These are phyloP conservation scores for Epizoanthus stellaris DNA, from an alignment of 92 coral and sea anemone species.

Conservation along the genomic window DNA sequence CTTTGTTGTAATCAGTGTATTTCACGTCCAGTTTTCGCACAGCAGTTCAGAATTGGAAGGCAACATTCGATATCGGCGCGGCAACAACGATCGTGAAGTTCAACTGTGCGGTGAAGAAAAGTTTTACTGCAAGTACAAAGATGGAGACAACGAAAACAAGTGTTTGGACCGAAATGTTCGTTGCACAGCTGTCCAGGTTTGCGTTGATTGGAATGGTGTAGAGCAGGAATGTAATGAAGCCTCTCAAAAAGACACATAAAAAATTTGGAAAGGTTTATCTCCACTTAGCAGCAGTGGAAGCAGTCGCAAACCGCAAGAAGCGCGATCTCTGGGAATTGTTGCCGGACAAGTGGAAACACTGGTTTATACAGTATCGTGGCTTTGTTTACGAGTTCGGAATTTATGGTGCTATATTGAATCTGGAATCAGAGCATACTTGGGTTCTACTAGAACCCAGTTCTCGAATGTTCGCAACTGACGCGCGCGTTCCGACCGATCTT, in stretches of 20 bases:
- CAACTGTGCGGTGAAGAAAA: not conserved
- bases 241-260: slow-evolving; percentile 26
- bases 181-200: slow-evolving; percentile 32
- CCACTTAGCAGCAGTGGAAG: not conserved
- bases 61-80: not conserved
- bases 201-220: slow-evolving; percentile 14
- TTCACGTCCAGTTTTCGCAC: not conserved
- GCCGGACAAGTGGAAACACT: no score
- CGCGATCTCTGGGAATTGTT: no score
- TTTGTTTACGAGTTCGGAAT: slow-evolving; percentile 59
- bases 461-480: no score
- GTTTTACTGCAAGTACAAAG: slow-evolving; percentile 32
- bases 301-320: slow-evolving; percentile 29
- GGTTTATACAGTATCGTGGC: slow-evolving; percentile 60
- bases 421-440: no score
- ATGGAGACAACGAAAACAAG: no score
- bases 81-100: no score
- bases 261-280: slow-evolving; percentile 11
- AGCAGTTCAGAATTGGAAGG: not conserved
- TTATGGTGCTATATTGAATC: no score
- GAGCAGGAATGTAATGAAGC: slow-evolving; percentile 43
- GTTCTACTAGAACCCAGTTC: no score
- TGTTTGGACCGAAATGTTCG: slow-evolving; percentile 27
- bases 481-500: no score
- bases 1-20: not conserved